These are phyloP conservation scores for Palythoa grandis DNA, from an alignment of 92 coral and sea anemone genomes.

Conservation along the genomic window DNA sequence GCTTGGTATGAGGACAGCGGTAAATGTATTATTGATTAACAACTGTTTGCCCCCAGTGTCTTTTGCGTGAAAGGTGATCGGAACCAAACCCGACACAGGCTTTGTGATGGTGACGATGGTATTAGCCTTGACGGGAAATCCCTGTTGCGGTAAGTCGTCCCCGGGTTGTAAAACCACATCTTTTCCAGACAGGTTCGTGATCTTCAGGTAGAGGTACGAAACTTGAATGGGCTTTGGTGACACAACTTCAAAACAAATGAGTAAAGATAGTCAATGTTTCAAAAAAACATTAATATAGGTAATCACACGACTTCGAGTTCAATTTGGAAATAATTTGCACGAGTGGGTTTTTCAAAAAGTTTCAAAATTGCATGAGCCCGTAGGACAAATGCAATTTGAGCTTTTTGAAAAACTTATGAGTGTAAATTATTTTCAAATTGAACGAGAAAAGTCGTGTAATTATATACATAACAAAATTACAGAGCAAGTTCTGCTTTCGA, in stretches of 20 bases:
- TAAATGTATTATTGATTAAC: constrained; percentile 65
- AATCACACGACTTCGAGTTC: too few relatives aligned
- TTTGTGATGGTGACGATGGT: constrained; percentile 83
- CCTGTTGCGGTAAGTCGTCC: constrained; percentile 81
- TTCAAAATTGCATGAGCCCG: too few relatives aligned
- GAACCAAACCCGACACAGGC: constrained; percentile 65
- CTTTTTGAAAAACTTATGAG: too few relatives aligned
- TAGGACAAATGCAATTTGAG: too few relatives aligned
- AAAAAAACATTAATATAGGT: background rate
- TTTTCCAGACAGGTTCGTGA: constrained; percentile 76
- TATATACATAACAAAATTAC: too few relatives aligned
- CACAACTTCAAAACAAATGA: constrained; percentile 65
- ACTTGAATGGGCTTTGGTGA: constrained; percentile 72
- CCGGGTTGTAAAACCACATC: constrained; percentile 77
- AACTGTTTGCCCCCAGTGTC: constrained; percentile 70
- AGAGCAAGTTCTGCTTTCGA: too few relatives aligned
- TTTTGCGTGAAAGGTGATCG: constrained; percentile 56
- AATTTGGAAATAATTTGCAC: too few relatives aligned
- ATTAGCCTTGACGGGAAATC: constrained; percentile 72
- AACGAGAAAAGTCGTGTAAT: too few relatives aligned
- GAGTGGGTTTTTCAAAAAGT: too few relatives aligned
- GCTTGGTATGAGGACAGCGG: constrained; percentile 70
- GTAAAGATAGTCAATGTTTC: background rate
- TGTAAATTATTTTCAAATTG: too few relatives aligned
- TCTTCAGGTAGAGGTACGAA: constrained; percentile 73